A percentile compares a stretch with the other conserved stretches of the same genome.
phyloP scores from a whole-genome alignment of 2,888 invertebrate genomes.

The Cephonodes hylas region DNA sequence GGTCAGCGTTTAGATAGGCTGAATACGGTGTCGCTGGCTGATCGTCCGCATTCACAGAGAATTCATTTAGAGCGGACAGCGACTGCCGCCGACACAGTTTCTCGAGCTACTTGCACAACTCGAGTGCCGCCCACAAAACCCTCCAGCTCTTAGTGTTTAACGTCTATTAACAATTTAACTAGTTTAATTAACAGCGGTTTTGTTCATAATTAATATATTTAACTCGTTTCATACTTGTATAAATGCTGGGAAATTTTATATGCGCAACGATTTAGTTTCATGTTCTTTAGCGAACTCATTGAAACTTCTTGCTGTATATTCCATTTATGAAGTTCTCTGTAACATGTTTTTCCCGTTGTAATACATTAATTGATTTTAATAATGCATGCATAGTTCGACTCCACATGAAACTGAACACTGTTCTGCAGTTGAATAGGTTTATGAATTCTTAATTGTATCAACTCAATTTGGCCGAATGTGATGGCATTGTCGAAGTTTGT shows the following conservation, averaged over 20 bases:
- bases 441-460: background rate
- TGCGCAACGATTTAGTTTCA: background rate
- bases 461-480: background rate
- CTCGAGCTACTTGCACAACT: background rate
- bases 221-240: background rate
- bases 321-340: background rate
- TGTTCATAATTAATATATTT: background rate
- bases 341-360: background rate
- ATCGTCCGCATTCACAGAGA: background rate
- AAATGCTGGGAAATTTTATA: background rate
- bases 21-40: background rate
- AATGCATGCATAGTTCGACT: background rate
- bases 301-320: background rate
- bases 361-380: background rate
- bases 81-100: background rate
- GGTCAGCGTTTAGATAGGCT: background rate
- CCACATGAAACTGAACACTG: background rate
- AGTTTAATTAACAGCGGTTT: background rate
- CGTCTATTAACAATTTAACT: slow-evolving; percentile 3
- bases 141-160: background rate
- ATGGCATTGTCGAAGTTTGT: background rate
- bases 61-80: background rate
- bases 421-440: background rate
- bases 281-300: background rate
- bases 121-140: background rate